Evolutionary conservation across 1,140 invertebrate species (phyloP).

Genomic region (Papilio helenus): DNA sequence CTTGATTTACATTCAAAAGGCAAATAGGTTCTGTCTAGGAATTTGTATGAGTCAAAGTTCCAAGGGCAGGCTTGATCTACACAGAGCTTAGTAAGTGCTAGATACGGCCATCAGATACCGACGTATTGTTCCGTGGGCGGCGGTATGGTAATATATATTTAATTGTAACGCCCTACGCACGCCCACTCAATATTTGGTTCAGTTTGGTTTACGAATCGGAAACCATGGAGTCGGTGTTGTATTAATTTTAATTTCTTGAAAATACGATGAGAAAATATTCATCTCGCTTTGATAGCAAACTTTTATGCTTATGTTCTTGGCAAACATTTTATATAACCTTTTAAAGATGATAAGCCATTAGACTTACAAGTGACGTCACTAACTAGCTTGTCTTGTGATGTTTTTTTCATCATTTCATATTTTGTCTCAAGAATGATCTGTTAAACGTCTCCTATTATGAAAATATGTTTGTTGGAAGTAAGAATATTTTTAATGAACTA

Average conservation of each 20-base stretch:
- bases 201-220: slow-evolving; percentile 44
- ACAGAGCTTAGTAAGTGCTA: background rate
- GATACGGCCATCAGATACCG: slow-evolving; percentile 40
- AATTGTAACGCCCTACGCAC: slow-evolving; percentile 66
- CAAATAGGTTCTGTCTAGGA: slow-evolving; percentile 33
- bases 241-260: background rate
- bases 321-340: no score
- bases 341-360: no score
- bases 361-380: no score
- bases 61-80: slow-evolving; percentile 29
- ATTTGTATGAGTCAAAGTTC: slow-evolving; percentile 40
- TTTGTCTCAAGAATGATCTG: no score
- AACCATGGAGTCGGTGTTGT: slow-evolving; percentile 43
- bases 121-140: slow-evolving; percentile 54
- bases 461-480: no score
- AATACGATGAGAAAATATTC: no score
- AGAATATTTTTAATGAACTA: no score
- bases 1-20: slow-evolving; percentile 21
- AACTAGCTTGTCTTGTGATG: no score
- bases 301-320: no score
- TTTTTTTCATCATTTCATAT: no score
- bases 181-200: slow-evolving; percentile 62
- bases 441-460: no score
- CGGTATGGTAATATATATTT: slow-evolving; percentile 62
- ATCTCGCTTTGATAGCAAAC: no score